A percentile compares a stretch with the other conserved stretches of the same genome.
Evolutionary conservation across 2,888 invertebrate species (phyloP).

Genomic region (Vandiemenella viatica): DNA sequence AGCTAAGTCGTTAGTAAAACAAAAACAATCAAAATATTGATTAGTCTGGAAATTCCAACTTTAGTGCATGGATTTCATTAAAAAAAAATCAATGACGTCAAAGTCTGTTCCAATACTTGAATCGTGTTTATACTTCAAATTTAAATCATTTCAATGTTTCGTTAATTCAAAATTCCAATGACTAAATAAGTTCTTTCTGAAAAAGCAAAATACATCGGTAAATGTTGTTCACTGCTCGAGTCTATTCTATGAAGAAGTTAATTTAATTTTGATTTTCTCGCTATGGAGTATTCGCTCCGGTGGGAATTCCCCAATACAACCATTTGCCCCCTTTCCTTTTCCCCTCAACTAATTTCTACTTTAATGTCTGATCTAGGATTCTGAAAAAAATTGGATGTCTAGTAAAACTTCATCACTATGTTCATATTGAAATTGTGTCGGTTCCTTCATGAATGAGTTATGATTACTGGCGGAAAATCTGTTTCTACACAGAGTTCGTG

Average conservation of each 20-base stretch:
- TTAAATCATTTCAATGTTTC: background rate
- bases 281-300: no score
- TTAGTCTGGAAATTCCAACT: background rate
- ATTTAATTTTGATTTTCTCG: no score
- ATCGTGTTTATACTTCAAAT: background rate
- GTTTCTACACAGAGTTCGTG: no score
- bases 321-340: no score
- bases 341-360: no score
- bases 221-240: background rate
- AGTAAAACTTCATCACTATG: background rate
- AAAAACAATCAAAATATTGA: background rate
- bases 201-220: background rate
- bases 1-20: background rate
- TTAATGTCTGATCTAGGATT: conserved; percentile 15
- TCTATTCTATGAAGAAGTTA: background rate
- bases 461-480: no score
- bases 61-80: background rate
- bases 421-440: conserved; percentile 15
- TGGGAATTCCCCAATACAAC: no score
- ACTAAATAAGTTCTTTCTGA: conserved; percentile 15
- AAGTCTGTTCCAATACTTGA: background rate
- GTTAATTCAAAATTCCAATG: no score
- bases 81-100: background rate
- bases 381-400: conserved; percentile 14
- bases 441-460: conserved; percentile 12